Percentiles rank a stretch among this genome's conserved stretches.
These are phyloP conservation scores for Epizoanthus rinbou DNA, from an alignment of 92 coral and sea anemone genomes.

Conservation along the genomic window DNA sequence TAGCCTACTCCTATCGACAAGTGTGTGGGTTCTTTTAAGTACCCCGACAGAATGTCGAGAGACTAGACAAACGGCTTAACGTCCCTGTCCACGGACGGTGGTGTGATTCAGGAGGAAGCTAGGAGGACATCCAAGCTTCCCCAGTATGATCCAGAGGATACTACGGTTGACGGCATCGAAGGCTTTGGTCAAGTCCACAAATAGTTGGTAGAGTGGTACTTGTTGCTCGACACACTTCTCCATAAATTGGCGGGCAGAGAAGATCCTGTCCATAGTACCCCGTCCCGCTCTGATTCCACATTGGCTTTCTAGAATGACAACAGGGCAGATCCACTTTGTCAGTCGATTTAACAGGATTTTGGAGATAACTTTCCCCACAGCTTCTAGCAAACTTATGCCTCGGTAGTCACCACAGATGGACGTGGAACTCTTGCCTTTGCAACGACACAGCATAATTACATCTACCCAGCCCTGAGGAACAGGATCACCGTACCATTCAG, in stretches of 20 bases:
- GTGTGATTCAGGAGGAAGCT: no score
- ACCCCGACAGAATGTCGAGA: no score
- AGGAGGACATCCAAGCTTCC: slow-evolving; percentile 23
- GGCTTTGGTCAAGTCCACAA: slow-evolving; percentile 23
- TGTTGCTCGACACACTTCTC: slow-evolving; percentile 29
- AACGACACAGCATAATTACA: slow-evolving; percentile 12
- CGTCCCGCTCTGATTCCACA: slow-evolving; percentile 16
- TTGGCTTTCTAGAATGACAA: slow-evolving; percentile 17
- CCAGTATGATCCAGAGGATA: not conserved
- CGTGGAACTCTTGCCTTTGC: slow-evolving; percentile 23
- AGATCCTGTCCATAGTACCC: slow-evolving; percentile 31
- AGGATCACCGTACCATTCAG: not conserved
- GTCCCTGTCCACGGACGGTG: no score
- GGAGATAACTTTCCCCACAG: slow-evolving; percentile 9
- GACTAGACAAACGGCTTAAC: no score
- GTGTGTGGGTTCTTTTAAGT: no score
- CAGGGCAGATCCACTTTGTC: not conserved
- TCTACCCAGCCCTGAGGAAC: slow-evolving; percentile 33
- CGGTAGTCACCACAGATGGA: slow-evolving; percentile 24
- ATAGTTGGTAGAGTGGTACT: not conserved
- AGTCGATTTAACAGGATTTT: slow-evolving; percentile 5
- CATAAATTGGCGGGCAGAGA: slow-evolving; percentile 28
- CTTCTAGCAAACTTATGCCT: slow-evolving; percentile 25
- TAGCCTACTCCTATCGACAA: no score
- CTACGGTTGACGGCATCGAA: slow-evolving; percentile 15